Percentiles rank a stretch among this genome's conserved stretches.
phyloP scores from a whole-genome alignment of 2,113 vertebrate genomes.

The Chamaetylas fuelleborni region DNA sequence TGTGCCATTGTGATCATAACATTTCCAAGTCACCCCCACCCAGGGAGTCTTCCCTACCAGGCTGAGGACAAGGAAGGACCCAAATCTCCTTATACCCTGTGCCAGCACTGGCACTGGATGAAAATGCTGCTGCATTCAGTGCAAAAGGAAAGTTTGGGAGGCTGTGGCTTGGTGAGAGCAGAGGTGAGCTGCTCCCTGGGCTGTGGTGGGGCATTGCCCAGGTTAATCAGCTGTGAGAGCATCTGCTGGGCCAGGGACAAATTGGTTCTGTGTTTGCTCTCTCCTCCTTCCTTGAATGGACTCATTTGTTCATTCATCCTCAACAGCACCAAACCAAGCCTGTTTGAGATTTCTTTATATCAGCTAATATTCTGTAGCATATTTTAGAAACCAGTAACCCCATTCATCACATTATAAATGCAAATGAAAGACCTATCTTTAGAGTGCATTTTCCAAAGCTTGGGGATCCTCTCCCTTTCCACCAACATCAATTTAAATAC shows the following conservation, averaged over 20 bases:
- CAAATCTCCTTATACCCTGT: background rate
- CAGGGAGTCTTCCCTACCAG: background rate
- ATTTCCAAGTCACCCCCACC: background rate
- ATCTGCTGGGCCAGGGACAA: slow-evolving; percentile 5
- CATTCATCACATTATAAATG: background rate
- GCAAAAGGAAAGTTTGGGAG: background rate
- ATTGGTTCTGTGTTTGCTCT: background rate
- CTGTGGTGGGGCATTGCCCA: background rate
- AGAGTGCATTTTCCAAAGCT: background rate
- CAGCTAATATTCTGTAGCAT: background rate
- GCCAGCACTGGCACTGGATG: background rate
- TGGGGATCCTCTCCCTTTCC: background rate
- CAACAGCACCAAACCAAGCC: background rate
- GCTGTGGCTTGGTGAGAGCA: background rate
- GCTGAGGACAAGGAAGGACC: background rate
- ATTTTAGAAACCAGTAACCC: background rate
- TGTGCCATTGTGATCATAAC: background rate
- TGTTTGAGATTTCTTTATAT: background rate
- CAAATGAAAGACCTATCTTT: background rate
- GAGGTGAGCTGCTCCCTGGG: slow-evolving; percentile 23
- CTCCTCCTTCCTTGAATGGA: background rate
- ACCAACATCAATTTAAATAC: background rate
- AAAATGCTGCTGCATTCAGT: background rate
- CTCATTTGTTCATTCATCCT: background rate
- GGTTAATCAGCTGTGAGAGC: slow-evolving; percentile 36